phyloP scores from a whole-genome alignment of 2,113 vertebrate species.

The Uria lomvia region DNA sequence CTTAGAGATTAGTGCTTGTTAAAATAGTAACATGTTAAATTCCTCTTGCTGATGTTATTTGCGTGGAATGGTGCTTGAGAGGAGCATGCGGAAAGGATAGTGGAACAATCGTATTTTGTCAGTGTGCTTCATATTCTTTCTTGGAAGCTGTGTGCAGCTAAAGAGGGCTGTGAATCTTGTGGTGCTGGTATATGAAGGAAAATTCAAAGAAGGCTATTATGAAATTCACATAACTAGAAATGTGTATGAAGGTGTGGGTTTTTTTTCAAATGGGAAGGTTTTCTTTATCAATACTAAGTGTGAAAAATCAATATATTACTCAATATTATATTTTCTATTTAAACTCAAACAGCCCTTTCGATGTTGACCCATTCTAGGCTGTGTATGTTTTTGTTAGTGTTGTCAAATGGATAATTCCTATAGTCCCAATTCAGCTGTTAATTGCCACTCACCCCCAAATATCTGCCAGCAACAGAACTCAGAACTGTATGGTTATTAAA shows the following conservation, averaged over 20 bases:
- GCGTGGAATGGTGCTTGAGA: slow-evolving; percentile 38
- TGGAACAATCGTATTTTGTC: background rate
- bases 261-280: background rate
- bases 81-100: background rate
- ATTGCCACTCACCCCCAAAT: background rate
- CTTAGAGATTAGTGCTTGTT: slow-evolving; percentile 46
- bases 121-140: background rate
- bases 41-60: slow-evolving; percentile 41
- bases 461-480: background rate
- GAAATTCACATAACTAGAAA: background rate
- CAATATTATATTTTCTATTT: background rate
- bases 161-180: background rate
- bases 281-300: background rate
- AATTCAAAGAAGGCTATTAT: background rate
- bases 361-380: background rate
- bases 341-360: background rate
- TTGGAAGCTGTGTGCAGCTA: background rate
- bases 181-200: background rate
- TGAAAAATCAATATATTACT: background rate
- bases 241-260: background rate
- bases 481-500: background rate
- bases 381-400: background rate
- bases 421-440: background rate
- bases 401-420: background rate
- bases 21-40: slow-evolving; percentile 62